Evolutionary conservation across 1,140 invertebrate genomes (phyloP).

Genomic region (Meloidogyne chitwoodi): DNA sequence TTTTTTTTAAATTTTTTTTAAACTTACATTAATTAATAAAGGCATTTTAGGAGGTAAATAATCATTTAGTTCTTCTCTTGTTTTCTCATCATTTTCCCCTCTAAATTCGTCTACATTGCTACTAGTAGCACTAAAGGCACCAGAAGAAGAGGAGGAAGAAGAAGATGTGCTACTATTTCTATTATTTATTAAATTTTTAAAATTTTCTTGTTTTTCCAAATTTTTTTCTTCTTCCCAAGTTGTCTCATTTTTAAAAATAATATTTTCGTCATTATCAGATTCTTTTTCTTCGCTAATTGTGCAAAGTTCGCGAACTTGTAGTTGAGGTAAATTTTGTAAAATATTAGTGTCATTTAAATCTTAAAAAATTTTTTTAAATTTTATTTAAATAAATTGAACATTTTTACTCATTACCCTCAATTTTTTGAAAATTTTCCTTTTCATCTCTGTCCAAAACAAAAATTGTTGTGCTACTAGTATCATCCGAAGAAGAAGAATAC

Average conservation of each 20-base stretch:
- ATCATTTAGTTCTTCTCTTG: not conserved
- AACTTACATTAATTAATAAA: not conserved
- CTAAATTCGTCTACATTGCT: not conserved
- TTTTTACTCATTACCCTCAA: not conserved
- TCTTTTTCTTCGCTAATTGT: constrained; percentile 18
- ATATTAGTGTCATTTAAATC: not conserved
- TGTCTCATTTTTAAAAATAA: not conserved
- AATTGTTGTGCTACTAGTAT: not conserved
- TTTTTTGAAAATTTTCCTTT: not conserved
- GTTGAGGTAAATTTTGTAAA: not conserved
- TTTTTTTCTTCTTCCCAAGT: not conserved
- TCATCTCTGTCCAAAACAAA: not conserved
- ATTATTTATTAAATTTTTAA: not conserved
- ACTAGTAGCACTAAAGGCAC: constrained; percentile 9
- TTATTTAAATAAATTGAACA: not conserved
- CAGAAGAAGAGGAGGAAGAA: constrained; percentile 2
- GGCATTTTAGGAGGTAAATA: constrained; percentile 15
- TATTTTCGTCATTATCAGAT: not conserved
- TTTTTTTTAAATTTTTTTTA: too few species aligned
- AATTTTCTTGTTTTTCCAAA: not conserved
- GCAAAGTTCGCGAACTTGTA: constrained; percentile 14
- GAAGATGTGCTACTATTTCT: not conserved
- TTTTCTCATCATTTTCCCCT: not conserved
- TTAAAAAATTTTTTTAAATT: not conserved
- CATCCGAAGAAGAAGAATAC: not conserved